These are phyloP conservation scores for Agelas oroides DNA, from an alignment of 37 sponge, comb jelly and placozoan species.

Conservation along the genomic window DNA sequence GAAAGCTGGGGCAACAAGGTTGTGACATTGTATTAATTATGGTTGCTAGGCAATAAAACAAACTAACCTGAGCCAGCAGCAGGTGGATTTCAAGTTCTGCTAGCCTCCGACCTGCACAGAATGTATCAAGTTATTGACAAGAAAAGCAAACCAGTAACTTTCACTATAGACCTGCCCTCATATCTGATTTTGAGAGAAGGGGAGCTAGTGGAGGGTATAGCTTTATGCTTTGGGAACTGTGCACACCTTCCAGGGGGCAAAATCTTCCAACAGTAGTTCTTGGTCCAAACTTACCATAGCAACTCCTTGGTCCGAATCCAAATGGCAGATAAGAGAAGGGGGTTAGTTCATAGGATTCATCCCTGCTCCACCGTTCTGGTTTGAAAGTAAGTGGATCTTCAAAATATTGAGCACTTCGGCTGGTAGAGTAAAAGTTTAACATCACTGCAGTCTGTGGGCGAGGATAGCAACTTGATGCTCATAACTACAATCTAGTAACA, in stretches of 20 bases:
- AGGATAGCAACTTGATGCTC: not conserved
- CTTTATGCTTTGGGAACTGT: too few species aligned
- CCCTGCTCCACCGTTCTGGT: constrained; percentile 50
- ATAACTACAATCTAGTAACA: too few species aligned
- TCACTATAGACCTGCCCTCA: too few species aligned
- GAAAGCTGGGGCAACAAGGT: too few species aligned
- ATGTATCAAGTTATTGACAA: too few species aligned
- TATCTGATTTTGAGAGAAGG: too few species aligned
- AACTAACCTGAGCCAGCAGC: not conserved
- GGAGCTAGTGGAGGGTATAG: too few species aligned
- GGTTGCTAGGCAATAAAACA: too few species aligned
- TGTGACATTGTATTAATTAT: too few species aligned
- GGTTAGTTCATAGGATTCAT: not conserved
- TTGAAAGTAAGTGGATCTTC: constrained; percentile 39
- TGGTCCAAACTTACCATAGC: constrained; percentile 37
- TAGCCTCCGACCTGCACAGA: not conserved
- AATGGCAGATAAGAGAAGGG: constrained; percentile 45
- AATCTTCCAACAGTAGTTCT: too few species aligned
- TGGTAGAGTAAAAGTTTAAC: constrained; percentile 1
- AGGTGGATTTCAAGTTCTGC: constrained; percentile 20
- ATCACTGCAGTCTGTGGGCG: not conserved
- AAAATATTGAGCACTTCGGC: constrained; percentile 19
- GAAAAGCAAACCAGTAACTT: too few species aligned
- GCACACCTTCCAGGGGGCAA: too few species aligned
- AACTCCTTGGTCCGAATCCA: constrained; percentile 58